Percentiles rank a stretch among this genome's conserved stretches.
Conservation (phyloP, 1,140 invertebrate genomes). For the Drosophila gunungcola region DNA sequence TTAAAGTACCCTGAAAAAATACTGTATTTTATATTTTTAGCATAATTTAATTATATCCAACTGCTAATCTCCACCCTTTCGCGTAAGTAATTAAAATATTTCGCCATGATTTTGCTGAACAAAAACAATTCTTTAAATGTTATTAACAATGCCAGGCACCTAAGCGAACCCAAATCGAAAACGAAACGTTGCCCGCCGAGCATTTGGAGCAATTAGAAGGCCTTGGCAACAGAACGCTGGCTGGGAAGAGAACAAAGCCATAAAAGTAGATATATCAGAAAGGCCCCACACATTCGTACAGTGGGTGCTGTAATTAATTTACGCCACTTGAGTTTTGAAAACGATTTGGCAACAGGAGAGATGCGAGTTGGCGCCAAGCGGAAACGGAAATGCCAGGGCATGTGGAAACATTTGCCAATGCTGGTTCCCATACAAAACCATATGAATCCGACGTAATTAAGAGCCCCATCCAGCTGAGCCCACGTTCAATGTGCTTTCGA, state of each 20-base stretch:
- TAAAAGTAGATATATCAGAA: conserved; percentile 47
- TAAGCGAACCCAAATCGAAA: conserved; percentile 7
- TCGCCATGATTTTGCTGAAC: conserved; percentile 62
- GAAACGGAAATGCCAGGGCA: conserved; percentile 68
- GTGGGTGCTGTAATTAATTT: conserved; percentile 72
- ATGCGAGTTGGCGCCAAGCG: conserved; percentile 35
- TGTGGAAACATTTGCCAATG: conserved; percentile 79
- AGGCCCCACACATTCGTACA: conserved; percentile 18
- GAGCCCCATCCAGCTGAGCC: conserved; percentile 22
- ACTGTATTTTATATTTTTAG: too few species aligned
- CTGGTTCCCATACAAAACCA: conserved; percentile 30
- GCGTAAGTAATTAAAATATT: conserved; percentile 70
- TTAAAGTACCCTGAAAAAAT: too few species aligned
- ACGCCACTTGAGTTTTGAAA: conserved; percentile 72
- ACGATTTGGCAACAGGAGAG: conserved; percentile 45
- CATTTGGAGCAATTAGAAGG: conserved; percentile 54
- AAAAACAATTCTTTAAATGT: conserved; percentile 53
- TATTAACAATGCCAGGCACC: conserved; percentile 23
- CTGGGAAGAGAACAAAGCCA: conserved; percentile 25
- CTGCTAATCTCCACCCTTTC: neutral
- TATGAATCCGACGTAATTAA: conserved; percentile 64
- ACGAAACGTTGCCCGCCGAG: conserved; percentile 19
- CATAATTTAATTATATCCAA: conserved; percentile 16
- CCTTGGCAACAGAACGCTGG: conserved; percentile 37
- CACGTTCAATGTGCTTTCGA: conserved; percentile 36